Percentiles rank a stretch among this genome's conserved stretches.
Evolutionary conservation across 2,888 invertebrate genomes (phyloP).

Genomic region (Syrphus vitripennis): DNA sequence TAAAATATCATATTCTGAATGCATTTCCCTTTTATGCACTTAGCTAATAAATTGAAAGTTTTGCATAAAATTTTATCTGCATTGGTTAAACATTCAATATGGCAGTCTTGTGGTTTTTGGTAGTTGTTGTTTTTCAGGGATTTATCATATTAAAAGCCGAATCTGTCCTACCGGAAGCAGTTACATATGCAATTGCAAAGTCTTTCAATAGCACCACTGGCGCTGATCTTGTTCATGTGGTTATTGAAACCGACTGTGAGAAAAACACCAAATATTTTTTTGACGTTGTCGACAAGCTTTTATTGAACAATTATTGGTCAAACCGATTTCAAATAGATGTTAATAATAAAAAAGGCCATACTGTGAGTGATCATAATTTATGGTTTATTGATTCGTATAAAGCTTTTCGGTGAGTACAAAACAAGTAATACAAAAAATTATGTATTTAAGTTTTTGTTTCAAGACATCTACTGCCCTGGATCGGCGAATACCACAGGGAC

Average conservation of each 20-base stretch:
- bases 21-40: too few species aligned
- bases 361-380: not conserved
- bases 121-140: not conserved
- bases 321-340: not conserved
- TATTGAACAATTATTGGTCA: not conserved
- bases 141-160: not conserved
- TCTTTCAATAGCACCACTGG: not conserved
- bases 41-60: too few species aligned
- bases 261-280: not conserved
- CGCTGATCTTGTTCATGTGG: not conserved
- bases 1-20: too few species aligned
- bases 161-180: not conserved
- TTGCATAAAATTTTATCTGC: too few species aligned
- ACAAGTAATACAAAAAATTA: not conserved
- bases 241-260: not conserved
- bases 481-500: not conserved
- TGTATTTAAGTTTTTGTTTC: not conserved
- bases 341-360: not conserved
- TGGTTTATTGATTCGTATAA: not conserved
- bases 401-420: slow-evolving; percentile 18
- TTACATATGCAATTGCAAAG: not conserved
- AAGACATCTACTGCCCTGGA: not conserved
- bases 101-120: not conserved
- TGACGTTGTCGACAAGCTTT: not conserved
- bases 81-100: not conserved